Conservation (phyloP, 2,113 vertebrate genomes). For the Hipposideros armiger region DNA sequence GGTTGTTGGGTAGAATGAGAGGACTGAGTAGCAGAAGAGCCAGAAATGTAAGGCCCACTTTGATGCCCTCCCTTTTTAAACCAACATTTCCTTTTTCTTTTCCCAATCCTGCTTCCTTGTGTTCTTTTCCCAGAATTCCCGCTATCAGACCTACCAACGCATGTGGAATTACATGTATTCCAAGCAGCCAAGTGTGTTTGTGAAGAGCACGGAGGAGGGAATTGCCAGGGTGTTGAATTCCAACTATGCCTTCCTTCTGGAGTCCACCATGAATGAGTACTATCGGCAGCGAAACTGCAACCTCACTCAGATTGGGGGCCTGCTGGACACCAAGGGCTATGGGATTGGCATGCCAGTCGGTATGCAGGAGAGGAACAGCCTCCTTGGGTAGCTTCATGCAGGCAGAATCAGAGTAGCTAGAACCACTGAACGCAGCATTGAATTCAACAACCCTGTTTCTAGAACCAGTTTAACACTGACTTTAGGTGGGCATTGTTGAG, state of each 20-base stretch:
- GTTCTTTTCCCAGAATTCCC: constrained; percentile 93
- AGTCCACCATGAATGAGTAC: constrained; percentile 99
- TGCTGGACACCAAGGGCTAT: constrained; percentile 99
- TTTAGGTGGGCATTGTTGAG: neutral
- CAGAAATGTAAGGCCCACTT: neutral
- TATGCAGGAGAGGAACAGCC: constrained; percentile 85
- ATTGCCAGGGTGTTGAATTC: constrained; percentile 98
- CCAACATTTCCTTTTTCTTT: neutral
- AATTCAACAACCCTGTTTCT: neutral
- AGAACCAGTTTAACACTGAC: neutral
- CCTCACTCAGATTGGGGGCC: constrained; percentile 98
- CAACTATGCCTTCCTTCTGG: constrained; percentile 98
- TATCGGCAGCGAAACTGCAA: constrained; percentile 99
- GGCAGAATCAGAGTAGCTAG: constrained; percentile 41
- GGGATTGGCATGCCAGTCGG: constrained; percentile 99
- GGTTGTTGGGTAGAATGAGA: neutral
- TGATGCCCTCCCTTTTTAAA: neutral
- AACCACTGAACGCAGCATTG: neutral
- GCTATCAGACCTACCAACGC: constrained; percentile 98
- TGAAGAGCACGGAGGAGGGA: constrained; percentile 99
- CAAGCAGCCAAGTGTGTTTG: constrained; percentile 98
- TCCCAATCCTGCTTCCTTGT: neutral
- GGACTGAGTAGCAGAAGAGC: neutral
- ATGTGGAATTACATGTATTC: constrained; percentile 99
- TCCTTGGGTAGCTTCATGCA: constrained; percentile 51